Percentiles rank a stretch among this genome's conserved stretches.
These are phyloP conservation scores for Agrotis ipsilon DNA, from an alignment of 2,888 invertebrate species.

Conservation along the genomic window DNA sequence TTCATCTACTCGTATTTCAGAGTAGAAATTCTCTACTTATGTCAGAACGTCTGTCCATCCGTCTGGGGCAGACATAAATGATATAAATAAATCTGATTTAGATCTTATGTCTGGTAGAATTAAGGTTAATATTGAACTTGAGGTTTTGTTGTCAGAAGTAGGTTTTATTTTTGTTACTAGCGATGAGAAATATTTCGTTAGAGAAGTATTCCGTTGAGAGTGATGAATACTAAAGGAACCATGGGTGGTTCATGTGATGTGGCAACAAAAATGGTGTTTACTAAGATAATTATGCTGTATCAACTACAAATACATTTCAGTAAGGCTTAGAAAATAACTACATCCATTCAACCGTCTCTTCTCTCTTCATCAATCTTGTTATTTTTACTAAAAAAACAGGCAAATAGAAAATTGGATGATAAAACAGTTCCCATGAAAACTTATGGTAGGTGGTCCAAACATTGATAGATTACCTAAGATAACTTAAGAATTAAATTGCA, in stretches of 20 bases:
- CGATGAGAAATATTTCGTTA: neutral
- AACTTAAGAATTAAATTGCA: constrained; percentile 4
- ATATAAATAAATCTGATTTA: constrained; percentile 50
- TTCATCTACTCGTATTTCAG: constrained; percentile 46
- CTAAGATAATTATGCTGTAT: too few relatives aligned
- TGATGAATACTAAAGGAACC: neutral
- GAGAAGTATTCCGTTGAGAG: neutral
- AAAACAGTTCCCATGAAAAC: neutral
- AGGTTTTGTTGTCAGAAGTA: constrained; percentile 1
- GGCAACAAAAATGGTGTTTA: too few relatives aligned
- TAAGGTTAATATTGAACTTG: constrained; percentile 20
- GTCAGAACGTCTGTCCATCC: constrained; percentile 27
- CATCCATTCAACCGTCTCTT: too few relatives aligned
- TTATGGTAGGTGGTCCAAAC: neutral
- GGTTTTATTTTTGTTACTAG: neutral
- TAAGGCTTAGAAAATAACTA: too few relatives aligned
- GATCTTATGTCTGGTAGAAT: constrained; percentile 39
- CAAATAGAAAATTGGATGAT: too few relatives aligned
- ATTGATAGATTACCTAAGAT: constrained; percentile 22
- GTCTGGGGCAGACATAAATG: constrained; percentile 52
- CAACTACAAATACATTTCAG: too few relatives aligned
- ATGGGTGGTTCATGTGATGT: too few relatives aligned
- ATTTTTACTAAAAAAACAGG: too few relatives aligned
- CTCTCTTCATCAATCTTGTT: too few relatives aligned
- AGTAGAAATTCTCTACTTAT: constrained; percentile 23